These are phyloP conservation scores for Rhagologus leucostigma DNA, from an alignment of 2,113 vertebrate species.

Conservation along the genomic window DNA sequence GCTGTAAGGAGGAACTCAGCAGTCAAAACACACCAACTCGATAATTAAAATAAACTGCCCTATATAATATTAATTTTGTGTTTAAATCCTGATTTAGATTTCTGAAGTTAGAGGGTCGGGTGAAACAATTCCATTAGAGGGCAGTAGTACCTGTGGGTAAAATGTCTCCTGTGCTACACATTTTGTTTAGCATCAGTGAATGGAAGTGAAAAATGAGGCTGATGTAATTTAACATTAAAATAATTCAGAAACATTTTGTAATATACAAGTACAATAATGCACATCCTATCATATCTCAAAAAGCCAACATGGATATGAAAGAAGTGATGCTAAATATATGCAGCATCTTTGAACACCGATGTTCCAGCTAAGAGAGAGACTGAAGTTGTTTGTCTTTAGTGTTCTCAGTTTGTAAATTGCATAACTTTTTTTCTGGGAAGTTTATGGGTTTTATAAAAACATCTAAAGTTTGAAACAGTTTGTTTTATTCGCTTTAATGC, in stretches of 20 bases:
- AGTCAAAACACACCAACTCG: background rate
- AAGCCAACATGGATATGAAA: rapidly evolving
- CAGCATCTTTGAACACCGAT: background rate
- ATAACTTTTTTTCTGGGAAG: background rate
- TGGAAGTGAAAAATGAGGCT: background rate
- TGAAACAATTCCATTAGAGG: conserved; percentile 17
- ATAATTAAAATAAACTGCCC: background rate
- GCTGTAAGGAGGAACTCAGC: background rate
- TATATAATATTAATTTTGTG: background rate
- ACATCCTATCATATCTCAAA: background rate
- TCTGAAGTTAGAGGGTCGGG: background rate
- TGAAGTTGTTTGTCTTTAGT: background rate
- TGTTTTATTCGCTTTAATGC: background rate
- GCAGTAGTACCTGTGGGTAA: conserved; percentile 4
- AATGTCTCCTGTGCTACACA: background rate
- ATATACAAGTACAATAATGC: background rate
- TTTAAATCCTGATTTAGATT: background rate
- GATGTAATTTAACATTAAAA: background rate
- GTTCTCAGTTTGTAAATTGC: background rate
- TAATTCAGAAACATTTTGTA: background rate
- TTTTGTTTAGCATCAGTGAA: background rate
- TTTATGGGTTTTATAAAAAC: background rate
- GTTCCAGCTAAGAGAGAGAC: background rate
- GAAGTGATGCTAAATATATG: background rate
- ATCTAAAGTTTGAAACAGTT: background rate